phyloP scores from a whole-genome alignment of 2,113 vertebrate genomes.

The Rhineura floridana region DNA sequence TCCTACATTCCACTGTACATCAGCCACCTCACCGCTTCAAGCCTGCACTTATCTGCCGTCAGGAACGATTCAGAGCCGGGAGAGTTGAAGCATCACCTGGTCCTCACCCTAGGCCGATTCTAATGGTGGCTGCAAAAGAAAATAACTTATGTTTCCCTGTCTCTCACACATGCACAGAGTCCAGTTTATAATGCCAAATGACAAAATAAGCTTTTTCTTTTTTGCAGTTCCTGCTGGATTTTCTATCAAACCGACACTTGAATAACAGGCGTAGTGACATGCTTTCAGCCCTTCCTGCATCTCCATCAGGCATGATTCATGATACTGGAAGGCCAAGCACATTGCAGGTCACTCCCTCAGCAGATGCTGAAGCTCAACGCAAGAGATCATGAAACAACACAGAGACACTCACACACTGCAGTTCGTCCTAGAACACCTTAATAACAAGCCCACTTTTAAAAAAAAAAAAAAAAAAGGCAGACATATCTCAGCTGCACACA shows the following conservation, averaged over 20 bases:
- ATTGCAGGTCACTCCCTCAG: fast-evolving
- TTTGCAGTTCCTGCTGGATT: background rate
- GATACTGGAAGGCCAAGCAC: background rate
- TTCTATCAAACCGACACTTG: background rate
- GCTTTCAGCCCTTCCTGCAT: background rate
- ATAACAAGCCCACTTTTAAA: background rate
- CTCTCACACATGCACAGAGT: background rate
- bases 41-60: background rate
- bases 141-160: background rate
- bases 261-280: background rate
- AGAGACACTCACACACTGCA: too few species aligned
- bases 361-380: too few species aligned
- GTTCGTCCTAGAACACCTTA: too few species aligned
- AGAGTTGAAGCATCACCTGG: background rate
- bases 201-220: background rate
- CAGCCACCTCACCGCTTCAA: background rate
- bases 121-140: background rate
- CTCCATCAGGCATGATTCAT: background rate
- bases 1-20: background rate
- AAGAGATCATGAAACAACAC: background rate
- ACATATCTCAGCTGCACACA: background rate
- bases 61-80: background rate
- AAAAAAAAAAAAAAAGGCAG: background rate
- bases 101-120: background rate
- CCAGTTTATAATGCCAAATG: background rate